Evolutionary conservation across 2,888 invertebrate species (phyloP), one percentile per base, ranked within the genome.

Genomic region (Agonopterix alstromeriana): DNA sequence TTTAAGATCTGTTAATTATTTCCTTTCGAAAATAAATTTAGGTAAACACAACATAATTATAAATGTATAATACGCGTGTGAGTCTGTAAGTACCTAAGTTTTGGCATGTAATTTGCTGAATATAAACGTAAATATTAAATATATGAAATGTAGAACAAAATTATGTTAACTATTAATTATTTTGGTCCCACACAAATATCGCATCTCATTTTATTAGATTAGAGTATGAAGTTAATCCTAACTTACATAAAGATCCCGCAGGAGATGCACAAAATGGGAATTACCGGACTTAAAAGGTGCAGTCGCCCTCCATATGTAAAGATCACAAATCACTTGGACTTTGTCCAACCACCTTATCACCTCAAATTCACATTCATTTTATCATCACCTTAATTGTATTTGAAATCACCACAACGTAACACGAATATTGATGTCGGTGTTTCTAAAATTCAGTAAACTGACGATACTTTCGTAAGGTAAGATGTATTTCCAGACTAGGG

Each of bases 291-390:
- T 53, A 65, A 56, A 66, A 73, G 68, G 65, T 27, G 68, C 63
- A 63, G 54, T 47, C 59, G 63, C 70, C 70, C 73, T 74, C 70
- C 63, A 63, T 57, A 54, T 57, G 61, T 67, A 69, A 61, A 65
- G 62, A 69, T 71, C 72, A 78, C 77, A 70, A 72, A 68, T 67
- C 75, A 77, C 78, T 82, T 80, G 76, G 77, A 76, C 53, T 56
- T 52, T 53, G 53, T 78, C 79, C 78, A 82, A 74, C 57, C 73
- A 77, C 75, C 65, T 56, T 52, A 54, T 58, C 63, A 63, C 60
- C 60, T 49, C 48, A 52, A 52, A 54, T 58, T 76, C 64, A 69
- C 63, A 64, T 66, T 55, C 52, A 57, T 50, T 35, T 47, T 61
- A 58, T 42, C 8, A 63, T 61, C 57, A 63, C 62, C 55, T 55